These are phyloP conservation scores for Rousettus madagascariensis DNA, from an alignment of 2,797 vertebrate species.

Conservation along the genomic window DNA sequence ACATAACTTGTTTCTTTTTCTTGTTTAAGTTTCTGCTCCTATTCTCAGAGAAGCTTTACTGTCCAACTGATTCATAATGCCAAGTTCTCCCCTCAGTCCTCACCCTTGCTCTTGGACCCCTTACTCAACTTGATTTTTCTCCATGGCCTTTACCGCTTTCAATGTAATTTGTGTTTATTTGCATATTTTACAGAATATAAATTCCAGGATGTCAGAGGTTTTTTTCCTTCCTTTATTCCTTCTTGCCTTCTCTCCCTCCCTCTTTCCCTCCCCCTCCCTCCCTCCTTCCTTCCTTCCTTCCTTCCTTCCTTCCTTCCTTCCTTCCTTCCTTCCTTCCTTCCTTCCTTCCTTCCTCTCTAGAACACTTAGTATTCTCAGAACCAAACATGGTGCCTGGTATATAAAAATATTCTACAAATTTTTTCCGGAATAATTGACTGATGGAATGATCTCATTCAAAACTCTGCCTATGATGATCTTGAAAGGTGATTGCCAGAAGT, in stretches of 20 bases:
- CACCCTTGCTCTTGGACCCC: neutral
- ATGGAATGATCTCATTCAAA: neutral
- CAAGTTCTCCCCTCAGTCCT: neutral
- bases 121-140: slow-evolving; percentile 6
- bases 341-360: neutral
- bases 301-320: no score
- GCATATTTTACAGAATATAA: slow-evolving; percentile 8
- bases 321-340: no score
- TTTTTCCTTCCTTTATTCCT: neutral
- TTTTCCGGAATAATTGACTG: neutral
- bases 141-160: neutral
- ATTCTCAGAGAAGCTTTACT: neutral
- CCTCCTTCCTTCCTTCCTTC: no score
- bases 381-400: neutral
- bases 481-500: neutral
- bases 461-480: neutral
- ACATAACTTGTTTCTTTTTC: neutral
- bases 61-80: neutral
- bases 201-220: neutral
- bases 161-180: neutral
- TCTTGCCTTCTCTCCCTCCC: no score
- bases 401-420: neutral
- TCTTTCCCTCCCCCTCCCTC: no score
- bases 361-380: slow-evolving; percentile 30
- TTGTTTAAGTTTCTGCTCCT: neutral